Conservation (phyloP, 2,888 invertebrate genomes). For the Erebia epiphron region DNA sequence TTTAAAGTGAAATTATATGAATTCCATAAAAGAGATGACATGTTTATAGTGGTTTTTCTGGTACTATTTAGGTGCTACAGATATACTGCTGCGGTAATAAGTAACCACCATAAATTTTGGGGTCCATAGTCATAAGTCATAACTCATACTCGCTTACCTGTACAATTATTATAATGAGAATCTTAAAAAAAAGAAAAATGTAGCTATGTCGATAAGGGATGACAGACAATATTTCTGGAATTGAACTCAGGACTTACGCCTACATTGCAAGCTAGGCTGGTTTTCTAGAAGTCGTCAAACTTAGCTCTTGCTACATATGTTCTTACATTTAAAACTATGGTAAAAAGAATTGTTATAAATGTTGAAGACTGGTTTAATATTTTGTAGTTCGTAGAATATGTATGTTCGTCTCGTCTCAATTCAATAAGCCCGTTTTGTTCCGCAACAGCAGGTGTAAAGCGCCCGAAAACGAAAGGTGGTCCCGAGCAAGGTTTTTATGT, state of each 20-base stretch:
- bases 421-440: conserved; percentile 37
- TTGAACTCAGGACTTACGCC: neutral
- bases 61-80: no score
- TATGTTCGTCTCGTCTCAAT: conserved; percentile 33
- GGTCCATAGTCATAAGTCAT: no score
- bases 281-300: neutral
- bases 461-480: conserved; percentile 49
- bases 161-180: no score
- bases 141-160: no score
- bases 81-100: no score
- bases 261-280: neutral
- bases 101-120: no score
- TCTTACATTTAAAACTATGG: neutral
- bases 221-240: no score
- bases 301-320: neutral
- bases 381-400: conserved; percentile 30
- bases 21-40: no score
- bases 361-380: conserved; percentile 26
- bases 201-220: neutral
- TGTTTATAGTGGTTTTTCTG: no score
- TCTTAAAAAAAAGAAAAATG: no score
- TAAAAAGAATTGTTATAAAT: neutral
- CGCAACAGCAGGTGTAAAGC: conserved; percentile 63
- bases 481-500: conserved; percentile 54
- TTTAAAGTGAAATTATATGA: no score